phyloP scores from a whole-genome alignment of 2,888 invertebrate genomes.

The Scaptomyza caliginosa region DNA sequence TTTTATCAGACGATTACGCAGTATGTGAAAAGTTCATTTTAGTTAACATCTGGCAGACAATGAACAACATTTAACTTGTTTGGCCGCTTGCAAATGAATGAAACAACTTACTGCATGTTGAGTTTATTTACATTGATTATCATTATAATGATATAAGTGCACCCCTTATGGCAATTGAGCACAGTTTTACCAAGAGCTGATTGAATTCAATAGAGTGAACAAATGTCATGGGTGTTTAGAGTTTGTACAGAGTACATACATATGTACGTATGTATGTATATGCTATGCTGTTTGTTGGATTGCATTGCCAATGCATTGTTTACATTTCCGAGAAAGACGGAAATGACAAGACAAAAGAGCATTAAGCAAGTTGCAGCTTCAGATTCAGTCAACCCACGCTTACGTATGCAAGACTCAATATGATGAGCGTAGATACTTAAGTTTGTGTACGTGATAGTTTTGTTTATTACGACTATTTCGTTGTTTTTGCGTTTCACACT shows the following conservation, averaged over 20 bases:
- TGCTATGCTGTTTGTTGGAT: constrained; percentile 10
- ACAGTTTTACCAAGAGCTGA: constrained; percentile 8
- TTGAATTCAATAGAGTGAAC: constrained; percentile 20
- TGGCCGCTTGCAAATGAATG: constrained; percentile 14
- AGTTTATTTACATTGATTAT: constrained; percentile 34
- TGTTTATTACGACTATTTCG: constrained; percentile 56
- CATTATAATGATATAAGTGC: constrained; percentile 15
- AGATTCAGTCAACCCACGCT: constrained; percentile 23
- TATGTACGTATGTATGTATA: no score
- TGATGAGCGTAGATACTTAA: constrained; percentile 8
- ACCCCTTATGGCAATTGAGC: constrained; percentile 1
- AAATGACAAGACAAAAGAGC: constrained; percentile 57
- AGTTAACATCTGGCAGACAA: constrained; percentile 15
- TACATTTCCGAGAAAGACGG: constrained; percentile 67
- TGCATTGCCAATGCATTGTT: constrained; percentile 50
- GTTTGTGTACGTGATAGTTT: constrained; percentile 69
- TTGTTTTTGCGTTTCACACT: constrained; percentile 35
- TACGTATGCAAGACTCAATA: constrained; percentile 45
- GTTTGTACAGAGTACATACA: no score
- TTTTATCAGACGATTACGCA: not conserved
- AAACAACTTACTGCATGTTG: constrained; percentile 6
- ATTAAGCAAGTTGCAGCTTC: constrained; percentile 32
- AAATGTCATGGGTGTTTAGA: constrained; percentile 28
- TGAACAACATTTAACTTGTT: constrained; percentile 31
- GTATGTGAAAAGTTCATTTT: constrained; percentile 4